These are phyloP conservation scores for Sphaerophoria rueppellii DNA, from an alignment of 2,888 invertebrate species.

Conservation along the genomic window DNA sequence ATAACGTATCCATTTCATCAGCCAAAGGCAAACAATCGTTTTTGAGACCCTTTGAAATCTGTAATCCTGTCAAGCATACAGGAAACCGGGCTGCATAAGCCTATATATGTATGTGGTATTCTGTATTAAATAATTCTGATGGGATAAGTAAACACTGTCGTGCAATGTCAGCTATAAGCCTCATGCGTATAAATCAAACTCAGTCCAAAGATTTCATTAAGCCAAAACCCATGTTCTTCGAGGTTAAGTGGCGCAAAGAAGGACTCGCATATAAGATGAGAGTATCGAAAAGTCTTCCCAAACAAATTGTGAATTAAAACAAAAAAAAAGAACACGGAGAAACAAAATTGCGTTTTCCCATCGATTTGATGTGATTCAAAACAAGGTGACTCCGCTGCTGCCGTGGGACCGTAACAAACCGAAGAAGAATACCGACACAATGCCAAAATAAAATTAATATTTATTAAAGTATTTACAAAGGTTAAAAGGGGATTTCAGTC, in stretches of 20 bases:
- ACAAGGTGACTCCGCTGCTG: conserved; percentile 18
- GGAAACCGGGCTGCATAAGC: background rate
- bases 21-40: conserved; percentile 51
- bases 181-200: conserved; percentile 67
- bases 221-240: conserved; percentile 64
- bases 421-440: conserved; percentile 53
- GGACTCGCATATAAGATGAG: conserved; percentile 16
- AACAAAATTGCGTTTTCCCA: conserved; percentile 54
- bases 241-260: conserved; percentile 62
- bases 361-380: conserved; percentile 68
- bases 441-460: conserved; percentile 70
- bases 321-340: conserved; percentile 32
- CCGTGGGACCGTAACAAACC: conserved; percentile 57
- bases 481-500: conserved; percentile 67
- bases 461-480: conserved; percentile 72
- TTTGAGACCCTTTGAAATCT: conserved; percentile 56
- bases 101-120: background rate
- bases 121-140: background rate
- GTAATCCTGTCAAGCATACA: conserved; percentile 31
- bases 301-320: conserved; percentile 61
- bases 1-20: conserved; percentile 39
- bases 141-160: conserved; percentile 30
- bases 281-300: conserved; percentile 45
- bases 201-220: conserved; percentile 70
- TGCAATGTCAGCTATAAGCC: conserved; percentile 61